These are phyloP conservation scores for Cremastinae sp. DNA, from an alignment of 2,888 invertebrate species.

Conservation along the genomic window DNA sequence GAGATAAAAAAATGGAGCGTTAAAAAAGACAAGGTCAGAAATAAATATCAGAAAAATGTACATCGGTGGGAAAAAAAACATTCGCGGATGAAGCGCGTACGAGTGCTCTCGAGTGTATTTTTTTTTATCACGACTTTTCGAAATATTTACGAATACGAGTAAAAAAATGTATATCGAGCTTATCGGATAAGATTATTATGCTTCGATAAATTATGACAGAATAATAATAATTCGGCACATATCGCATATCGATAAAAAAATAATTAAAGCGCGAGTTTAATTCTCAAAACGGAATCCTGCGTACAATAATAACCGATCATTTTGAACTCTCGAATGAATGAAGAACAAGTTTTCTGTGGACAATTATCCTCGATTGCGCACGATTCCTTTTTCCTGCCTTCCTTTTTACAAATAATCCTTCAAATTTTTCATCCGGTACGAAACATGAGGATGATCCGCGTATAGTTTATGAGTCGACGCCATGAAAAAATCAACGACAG, in stretches of 20 bases:
- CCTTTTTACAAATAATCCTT: slow-evolving; percentile 55
- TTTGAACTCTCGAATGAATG: slow-evolving; percentile 14
- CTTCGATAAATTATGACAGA: slow-evolving; percentile 30
- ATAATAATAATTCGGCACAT: slow-evolving; percentile 2
- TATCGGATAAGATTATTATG: slow-evolving; percentile 56
- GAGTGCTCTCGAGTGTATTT: slow-evolving; percentile 21
- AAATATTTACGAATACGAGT: slow-evolving; percentile 39
- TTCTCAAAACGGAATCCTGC: slow-evolving; percentile 44
- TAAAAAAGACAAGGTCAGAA: slow-evolving; percentile 10
- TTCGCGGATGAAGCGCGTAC: not conserved
- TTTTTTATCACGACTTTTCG: slow-evolving; percentile 27
- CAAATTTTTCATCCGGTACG: slow-evolving; percentile 45
- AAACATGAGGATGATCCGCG: slow-evolving; percentile 50
- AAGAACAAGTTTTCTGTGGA: slow-evolving; percentile 5
- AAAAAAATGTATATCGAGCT: slow-evolving; percentile 54
- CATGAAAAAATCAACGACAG: slow-evolving; percentile 17
- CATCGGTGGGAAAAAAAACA: slow-evolving; percentile 14
- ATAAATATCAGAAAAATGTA: slow-evolving; percentile 19
- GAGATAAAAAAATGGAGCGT: slow-evolving; percentile 20
- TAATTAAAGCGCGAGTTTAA: slow-evolving; percentile 38
- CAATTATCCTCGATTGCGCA: slow-evolving; percentile 44
- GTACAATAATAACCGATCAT: slow-evolving; percentile 58
- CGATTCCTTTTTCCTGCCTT: slow-evolving; percentile 27
- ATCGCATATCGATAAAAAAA: slow-evolving; percentile 30
- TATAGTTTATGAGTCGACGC: slow-evolving; percentile 35